Conservation (phyloP, 2,113 vertebrate species). For the Tachysurus fulvidraco region DNA sequence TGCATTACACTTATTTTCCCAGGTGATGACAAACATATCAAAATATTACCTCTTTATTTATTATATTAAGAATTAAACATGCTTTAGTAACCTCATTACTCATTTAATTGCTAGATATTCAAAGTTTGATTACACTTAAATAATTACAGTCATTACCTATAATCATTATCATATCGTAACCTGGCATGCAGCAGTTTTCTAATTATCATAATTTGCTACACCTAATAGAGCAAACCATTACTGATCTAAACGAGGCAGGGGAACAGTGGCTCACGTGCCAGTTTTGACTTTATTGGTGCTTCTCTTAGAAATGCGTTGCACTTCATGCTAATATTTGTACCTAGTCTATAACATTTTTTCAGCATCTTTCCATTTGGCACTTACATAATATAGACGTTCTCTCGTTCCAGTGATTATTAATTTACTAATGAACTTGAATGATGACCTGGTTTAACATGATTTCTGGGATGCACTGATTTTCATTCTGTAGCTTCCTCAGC, state of each 20-base stretch:
- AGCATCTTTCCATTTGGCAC: not conserved
- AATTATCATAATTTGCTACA: conserved; percentile 2
- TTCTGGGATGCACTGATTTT: not conserved
- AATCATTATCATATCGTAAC: not conserved
- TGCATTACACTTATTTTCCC: not conserved
- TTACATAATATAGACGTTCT: not conserved
- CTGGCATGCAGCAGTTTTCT: not conserved
- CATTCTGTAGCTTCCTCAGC: not conserved
- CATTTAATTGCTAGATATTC: not conserved
- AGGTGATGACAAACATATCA: not conserved
- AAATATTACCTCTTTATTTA: not conserved
- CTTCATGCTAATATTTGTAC: not conserved
- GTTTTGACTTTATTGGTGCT: no score
- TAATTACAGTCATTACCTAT: conserved; percentile 18
- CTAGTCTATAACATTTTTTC: not conserved
- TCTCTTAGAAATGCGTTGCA: not conserved
- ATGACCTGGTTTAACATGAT: not conserved
- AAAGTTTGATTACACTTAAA: conserved; percentile 2
- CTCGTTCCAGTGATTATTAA: not conserved
- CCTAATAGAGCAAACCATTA: conserved; percentile 2
- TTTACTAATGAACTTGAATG: not conserved
- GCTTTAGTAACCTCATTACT: not conserved
- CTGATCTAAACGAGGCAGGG: conserved; percentile 1
- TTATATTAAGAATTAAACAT: not conserved
- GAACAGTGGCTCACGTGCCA: not conserved